Evolutionary conservation across 2,113 vertebrate species (phyloP).

Genomic region (Machaerirhynchus nigripectus): DNA sequence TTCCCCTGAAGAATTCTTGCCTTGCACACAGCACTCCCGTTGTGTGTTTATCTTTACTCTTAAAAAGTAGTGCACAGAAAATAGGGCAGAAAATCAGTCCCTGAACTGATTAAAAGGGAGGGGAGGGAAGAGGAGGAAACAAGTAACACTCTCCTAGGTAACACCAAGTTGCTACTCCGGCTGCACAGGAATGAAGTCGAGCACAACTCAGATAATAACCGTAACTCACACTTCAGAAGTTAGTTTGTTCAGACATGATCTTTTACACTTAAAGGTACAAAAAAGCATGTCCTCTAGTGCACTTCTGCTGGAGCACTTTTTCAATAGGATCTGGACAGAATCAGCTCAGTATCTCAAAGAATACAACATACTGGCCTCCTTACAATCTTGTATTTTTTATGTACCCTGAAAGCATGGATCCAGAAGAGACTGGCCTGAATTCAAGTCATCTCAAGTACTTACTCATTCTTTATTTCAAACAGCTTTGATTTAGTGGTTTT

Average conservation of each 20-base stretch:
- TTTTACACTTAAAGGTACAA: neutral
- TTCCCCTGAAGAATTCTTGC: neutral
- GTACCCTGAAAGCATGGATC: neutral
- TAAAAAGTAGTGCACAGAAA: neutral
- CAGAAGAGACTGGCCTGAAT: neutral
- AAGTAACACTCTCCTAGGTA: neutral
- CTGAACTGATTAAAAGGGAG: neutral
- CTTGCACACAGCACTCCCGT: neutral
- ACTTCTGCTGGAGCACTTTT: neutral
- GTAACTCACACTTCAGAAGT: conserved; percentile 4
- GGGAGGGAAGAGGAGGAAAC: neutral
- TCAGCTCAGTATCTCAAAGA: neutral
- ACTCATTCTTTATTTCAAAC: conserved; percentile 25
- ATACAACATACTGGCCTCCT: neutral
- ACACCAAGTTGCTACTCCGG: neutral
- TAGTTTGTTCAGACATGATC: neutral
- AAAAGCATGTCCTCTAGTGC: neutral
- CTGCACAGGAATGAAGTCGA: conserved; percentile 4
- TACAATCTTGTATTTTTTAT: neutral
- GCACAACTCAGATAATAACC: neutral
- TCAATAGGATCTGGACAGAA: neutral
- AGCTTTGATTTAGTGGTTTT: conserved; percentile 29
- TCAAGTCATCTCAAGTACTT: conserved; percentile 35
- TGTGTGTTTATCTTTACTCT: neutral
- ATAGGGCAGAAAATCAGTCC: neutral